Percentiles rank a stretch among this genome's conserved stretches.
These are phyloP conservation scores for Ricordea florida DNA, from an alignment of 92 coral and sea anemone species.

Conservation along the genomic window DNA sequence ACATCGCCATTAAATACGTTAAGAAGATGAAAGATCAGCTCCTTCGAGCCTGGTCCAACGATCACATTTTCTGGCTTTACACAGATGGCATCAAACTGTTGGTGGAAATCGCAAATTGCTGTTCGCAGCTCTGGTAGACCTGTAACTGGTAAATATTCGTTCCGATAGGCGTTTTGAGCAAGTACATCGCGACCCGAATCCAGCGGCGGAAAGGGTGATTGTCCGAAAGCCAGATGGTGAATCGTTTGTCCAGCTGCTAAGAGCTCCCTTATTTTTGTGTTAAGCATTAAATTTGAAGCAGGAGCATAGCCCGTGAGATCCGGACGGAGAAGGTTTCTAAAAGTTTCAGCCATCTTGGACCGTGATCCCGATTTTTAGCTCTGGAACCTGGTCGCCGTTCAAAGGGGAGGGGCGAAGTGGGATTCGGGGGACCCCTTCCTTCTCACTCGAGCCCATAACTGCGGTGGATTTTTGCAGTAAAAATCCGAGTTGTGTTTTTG, in stretches of 20 bases:
- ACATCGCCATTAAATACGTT: conserved; percentile 52
- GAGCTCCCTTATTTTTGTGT: conserved; percentile 47
- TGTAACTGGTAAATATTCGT: conserved; percentile 49
- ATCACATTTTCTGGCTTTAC: conserved; percentile 33
- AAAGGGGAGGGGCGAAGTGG: no score
- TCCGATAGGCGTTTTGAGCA: conserved; percentile 36
- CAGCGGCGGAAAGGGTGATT: conserved; percentile 61
- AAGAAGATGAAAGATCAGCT: conserved; percentile 45
- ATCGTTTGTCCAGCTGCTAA: conserved; percentile 29
- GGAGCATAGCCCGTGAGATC: conserved; percentile 30
- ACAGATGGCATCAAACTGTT: conserved; percentile 44
- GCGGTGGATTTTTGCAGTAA: no score
- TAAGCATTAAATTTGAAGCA: conserved; percentile 49
- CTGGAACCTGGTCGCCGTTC: no score
- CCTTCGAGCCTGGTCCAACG: conserved; percentile 65
- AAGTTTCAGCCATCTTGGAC: background rate
- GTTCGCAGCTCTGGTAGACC: conserved; percentile 41
- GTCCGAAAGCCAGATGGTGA: conserved; percentile 65
- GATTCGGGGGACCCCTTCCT: no score
- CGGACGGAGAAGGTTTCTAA: conserved; percentile 1
- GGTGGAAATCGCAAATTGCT: conserved; percentile 60
- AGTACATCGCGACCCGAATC: conserved; percentile 23
- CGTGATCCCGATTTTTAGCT: no score
- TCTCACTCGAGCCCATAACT: no score
- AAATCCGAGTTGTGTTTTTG: no score